phyloP scores from a whole-genome alignment of 2,888 invertebrate genomes.

The Ichneumon xanthorius region DNA sequence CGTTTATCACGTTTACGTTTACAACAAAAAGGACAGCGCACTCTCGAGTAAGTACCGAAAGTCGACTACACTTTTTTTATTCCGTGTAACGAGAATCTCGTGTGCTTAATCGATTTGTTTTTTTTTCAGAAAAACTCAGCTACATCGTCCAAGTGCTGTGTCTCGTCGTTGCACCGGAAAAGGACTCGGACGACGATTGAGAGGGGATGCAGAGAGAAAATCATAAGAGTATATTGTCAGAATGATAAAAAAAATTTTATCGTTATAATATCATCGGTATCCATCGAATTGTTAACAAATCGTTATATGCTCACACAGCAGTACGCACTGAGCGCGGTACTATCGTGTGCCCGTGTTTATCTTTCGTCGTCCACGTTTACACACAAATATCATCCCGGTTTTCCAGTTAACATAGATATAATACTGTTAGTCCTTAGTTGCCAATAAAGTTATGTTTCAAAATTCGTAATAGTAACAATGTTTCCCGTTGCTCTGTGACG shows the following conservation, averaged over 20 bases:
- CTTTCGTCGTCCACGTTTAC: constrained; percentile 24
- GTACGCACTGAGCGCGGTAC: not conserved
- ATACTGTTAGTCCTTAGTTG: constrained; percentile 61
- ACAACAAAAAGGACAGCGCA: constrained; percentile 88
- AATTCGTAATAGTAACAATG: constrained; percentile 37
- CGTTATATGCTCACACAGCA: constrained; percentile 19
- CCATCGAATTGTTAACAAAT: constrained; percentile 42
- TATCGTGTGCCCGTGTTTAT: not conserved
- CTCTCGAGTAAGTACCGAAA: constrained; percentile 87
- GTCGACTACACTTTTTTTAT: constrained; percentile 27
- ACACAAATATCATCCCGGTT: constrained; percentile 40
- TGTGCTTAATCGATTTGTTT: not conserved
- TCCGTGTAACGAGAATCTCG: not conserved
- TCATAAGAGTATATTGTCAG: constrained; percentile 41
- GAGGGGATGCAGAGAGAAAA: not conserved
- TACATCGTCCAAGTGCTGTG: constrained; percentile 89
- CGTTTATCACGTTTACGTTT: constrained; percentile 92
- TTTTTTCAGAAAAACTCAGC: constrained; percentile 88
- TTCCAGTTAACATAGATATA: constrained; percentile 54
- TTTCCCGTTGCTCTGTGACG: constrained; percentile 22
- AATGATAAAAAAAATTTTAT: constrained; percentile 39
- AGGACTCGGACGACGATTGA: constrained; percentile 68
- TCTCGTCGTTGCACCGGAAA: constrained; percentile 88
- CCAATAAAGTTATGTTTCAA: constrained; percentile 48
- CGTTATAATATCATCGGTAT: constrained; percentile 50